These are phyloP conservation scores for Thymelicus lineola DNA, from an alignment of 2,888 invertebrate species.

Conservation along the genomic window DNA sequence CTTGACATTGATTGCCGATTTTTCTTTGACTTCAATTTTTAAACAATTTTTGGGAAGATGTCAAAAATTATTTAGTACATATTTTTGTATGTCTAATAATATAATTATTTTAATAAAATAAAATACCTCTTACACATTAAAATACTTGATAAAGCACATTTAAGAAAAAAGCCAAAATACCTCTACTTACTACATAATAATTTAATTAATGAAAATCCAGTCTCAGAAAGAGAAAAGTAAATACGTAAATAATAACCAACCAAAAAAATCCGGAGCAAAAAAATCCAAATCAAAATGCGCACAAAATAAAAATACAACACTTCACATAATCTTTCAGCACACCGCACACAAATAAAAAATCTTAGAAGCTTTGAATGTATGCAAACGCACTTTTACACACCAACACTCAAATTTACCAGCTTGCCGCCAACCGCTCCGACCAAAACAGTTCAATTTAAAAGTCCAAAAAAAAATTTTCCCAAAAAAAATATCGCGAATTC, in stretches of 20 bases:
- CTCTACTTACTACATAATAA: conserved; percentile 32
- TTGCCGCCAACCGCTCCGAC: conserved; percentile 73
- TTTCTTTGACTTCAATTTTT: too few species aligned
- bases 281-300: conserved; percentile 81
- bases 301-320: conserved; percentile 78
- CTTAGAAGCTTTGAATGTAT: conserved; percentile 72
- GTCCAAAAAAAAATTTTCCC: conserved; percentile 45
- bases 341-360: conserved; percentile 73
- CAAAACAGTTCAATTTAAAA: conserved; percentile 53
- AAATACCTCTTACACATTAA: too few species aligned
- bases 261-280: conserved; percentile 80
- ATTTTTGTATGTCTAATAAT: too few species aligned
- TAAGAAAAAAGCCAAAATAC: conserved; percentile 32
- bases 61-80: too few species aligned
- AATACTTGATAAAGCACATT: conserved; percentile 2
- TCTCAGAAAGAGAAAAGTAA: conserved; percentile 40
- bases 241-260: conserved; percentile 72
- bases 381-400: conserved; percentile 74
- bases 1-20: neutral
- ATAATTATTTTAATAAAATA: too few species aligned
- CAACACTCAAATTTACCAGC: conserved; percentile 82
- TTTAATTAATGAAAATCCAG: conserved; percentile 26
- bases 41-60: too few species aligned
- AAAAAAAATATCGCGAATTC: conserved; percentile 57
- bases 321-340: conserved; percentile 77